These are phyloP conservation scores for Scrobipalpa costella DNA, from an alignment of 2,888 invertebrate genomes.

Conservation along the genomic window DNA sequence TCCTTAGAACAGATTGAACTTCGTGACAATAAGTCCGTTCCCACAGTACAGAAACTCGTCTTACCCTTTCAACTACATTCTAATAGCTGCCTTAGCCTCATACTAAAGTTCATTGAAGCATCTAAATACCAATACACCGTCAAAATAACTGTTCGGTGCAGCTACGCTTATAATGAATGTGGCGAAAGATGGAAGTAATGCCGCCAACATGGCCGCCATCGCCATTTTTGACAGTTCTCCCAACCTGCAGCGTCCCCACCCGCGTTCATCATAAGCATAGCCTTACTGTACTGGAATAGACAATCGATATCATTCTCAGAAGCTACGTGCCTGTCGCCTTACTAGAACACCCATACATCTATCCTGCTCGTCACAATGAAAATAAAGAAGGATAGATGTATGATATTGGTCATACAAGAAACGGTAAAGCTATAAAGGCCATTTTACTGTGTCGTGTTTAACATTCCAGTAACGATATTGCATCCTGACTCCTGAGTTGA, in stretches of 20 bases:
- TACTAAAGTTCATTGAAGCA: conserved; percentile 18
- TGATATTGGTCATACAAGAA: not conserved
- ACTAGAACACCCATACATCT: not conserved
- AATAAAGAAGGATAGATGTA: conserved; percentile 3
- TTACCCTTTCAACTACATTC: conserved; percentile 18
- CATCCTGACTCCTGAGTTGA: conserved; percentile 31
- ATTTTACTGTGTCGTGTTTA: conserved; percentile 32
- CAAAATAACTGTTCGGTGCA: too few relatives aligned
- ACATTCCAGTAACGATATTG: conserved; percentile 25
- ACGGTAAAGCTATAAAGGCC: conserved; percentile 29
- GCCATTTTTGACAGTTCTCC: too few relatives aligned
- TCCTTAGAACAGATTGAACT: not conserved
- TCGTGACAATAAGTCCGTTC: conserved; percentile 16
- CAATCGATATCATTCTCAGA: conserved; percentile 26
- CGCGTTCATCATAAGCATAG: too few relatives aligned
- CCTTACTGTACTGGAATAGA: conserved; percentile 26
- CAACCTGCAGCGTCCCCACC: too few relatives aligned
- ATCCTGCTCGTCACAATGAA: not conserved
- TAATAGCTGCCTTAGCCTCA: not conserved
- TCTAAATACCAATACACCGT: conserved; percentile 23
- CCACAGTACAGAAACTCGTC: not conserved
- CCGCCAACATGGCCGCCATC: too few relatives aligned
- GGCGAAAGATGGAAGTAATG: too few relatives aligned
- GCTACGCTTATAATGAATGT: too few relatives aligned
- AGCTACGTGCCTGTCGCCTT: conserved; percentile 18